Evolutionary conservation across 1,140 invertebrate species (phyloP), one percentile per base, ranked within the genome.

Genomic region (Cydia amplana): DNA sequence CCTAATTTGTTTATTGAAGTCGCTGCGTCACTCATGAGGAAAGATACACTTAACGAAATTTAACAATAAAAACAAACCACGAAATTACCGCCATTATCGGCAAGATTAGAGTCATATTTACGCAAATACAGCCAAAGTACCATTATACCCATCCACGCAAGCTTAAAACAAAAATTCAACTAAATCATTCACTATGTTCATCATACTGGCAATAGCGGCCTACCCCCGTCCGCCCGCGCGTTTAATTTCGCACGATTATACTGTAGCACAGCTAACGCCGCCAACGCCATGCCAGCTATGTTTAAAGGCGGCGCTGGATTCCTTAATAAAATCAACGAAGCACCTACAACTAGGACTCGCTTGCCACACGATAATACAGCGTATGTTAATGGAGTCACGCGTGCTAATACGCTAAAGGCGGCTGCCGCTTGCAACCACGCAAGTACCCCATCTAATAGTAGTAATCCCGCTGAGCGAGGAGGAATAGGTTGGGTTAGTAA

Each of bases 311-410:
- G 98, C 1, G 99, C 98, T 1, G 98, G 98, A 93, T 99, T 99
- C 32, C 96, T 96, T 76, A 99, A 93, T 78, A 98, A 94, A 55
- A 99, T 90, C 74, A 99, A 93, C 6, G 98, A 99, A 25, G 97
- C 95, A 23, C 95, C 95, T 82, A 99, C 99, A 20, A 99, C 97
- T 77, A 97, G 97, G 78, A 99, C 97, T 81, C 98, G 94, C 92
- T 99, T 99, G n/a, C 97, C 97, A 14, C 98, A 97, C 91, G 97
- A 99, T 16, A 98, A 97, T 23, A 99, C 98, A 0, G 98, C 97
- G 91, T 99, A 99, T 0, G 98, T 98, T 25, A 99, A 93, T 18
- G 98, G 98, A 16, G 98, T 96, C 1, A 99, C 97, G 75, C 98
- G 91, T 25, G 96, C 96, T 75, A 99, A 94, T 28, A 99, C 96